A percentile compares a stretch with the other conserved stretches of the same genome.
Conservation (phyloP, 2,797 vertebrate genomes). For the Neostethus bicornis region DNA sequence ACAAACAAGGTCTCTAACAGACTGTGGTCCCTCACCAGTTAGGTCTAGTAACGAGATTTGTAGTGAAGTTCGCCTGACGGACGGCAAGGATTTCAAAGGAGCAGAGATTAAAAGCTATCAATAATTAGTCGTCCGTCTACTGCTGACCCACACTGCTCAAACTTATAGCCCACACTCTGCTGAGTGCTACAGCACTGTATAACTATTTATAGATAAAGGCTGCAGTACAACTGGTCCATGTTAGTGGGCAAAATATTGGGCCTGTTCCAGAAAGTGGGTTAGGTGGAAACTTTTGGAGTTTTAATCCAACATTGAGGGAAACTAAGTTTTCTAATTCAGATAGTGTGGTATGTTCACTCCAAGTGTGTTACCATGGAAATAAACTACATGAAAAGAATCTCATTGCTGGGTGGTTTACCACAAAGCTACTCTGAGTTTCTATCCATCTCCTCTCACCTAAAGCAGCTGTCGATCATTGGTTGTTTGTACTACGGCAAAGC, state of each 20-base stretch:
- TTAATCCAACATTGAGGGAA: no score
- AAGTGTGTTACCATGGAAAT: no score
- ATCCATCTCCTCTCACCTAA: no score
- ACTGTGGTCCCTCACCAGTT: not conserved
- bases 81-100: slow-evolving; percentile 10
- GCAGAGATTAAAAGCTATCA: slow-evolving; percentile 15
- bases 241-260: not conserved
- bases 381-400: no score
- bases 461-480: no score
- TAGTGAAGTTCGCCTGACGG: slow-evolving; percentile 5
- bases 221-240: not conserved
- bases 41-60: slow-evolving; percentile 9
- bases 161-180: not conserved
- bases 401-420: no score
- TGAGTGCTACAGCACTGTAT: not conserved
- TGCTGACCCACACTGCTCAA: not conserved
- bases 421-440: no score
- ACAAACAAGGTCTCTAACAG: not conserved
- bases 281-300: no score
- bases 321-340: no score
- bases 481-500: no score
- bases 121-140: not conserved
- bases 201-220: not conserved
- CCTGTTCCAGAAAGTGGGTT: no score
- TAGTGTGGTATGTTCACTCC: no score